Evolutionary conservation across 2,888 invertebrate genomes (phyloP).

Genomic region (Hybos culiciformis): DNA sequence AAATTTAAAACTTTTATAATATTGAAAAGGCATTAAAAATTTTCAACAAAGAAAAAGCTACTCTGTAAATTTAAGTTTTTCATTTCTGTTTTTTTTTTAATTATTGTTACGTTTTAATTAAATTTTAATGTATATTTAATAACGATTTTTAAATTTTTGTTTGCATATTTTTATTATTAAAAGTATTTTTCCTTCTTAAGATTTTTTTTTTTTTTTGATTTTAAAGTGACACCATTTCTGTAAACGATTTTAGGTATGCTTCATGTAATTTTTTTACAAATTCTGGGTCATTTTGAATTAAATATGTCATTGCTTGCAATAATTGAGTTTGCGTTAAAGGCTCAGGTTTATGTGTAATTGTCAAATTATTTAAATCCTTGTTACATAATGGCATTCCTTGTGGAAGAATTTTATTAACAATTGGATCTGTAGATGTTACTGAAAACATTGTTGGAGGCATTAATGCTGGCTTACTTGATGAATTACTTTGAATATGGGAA

Average conservation of each 20-base stretch:
- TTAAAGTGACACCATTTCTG: conserved; percentile 41
- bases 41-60: too few species aligned
- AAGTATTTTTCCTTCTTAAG: too few species aligned
- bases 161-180: too few species aligned
- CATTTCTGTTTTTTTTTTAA: too few species aligned
- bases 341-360: conserved; percentile 33
- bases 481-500: conserved; percentile 11
- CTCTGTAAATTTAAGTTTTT: too few species aligned
- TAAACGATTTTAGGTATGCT: conserved; percentile 78
- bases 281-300: conserved; percentile 74
- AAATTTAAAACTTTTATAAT: too few species aligned
- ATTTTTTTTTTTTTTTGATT: background rate
- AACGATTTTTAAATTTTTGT: too few species aligned
- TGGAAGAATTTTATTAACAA: conserved; percentile 7
- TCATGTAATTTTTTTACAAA: conserved; percentile 83
- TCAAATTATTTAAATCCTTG: conserved; percentile 5
- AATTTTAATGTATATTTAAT: too few species aligned
- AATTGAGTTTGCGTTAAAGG: conserved; percentile 79
- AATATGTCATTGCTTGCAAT: conserved; percentile 74
- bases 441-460: conserved; percentile 82
- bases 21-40: too few species aligned
- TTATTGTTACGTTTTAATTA: too few species aligned
- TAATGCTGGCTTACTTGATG: conserved; percentile 54
- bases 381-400: background rate
- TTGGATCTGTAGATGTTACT: conserved; percentile 34